Percentiles rank a stretch among this genome's conserved stretches.
phyloP scores from a whole-genome alignment of 1,140 invertebrate genomes.

The Popillia japonica region DNA sequence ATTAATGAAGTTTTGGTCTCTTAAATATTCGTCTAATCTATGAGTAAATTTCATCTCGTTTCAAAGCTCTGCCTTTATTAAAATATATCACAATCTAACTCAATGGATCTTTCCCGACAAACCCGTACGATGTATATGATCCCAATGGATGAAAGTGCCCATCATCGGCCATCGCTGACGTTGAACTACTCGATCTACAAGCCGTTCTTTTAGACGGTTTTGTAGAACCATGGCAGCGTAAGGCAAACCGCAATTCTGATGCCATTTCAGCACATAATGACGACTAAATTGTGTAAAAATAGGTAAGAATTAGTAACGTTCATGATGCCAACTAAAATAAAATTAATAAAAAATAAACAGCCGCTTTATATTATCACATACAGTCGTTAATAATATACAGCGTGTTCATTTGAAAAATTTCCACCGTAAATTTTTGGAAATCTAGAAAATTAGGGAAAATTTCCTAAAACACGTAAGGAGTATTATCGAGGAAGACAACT shows the following conservation, averaged over 20 bases:
- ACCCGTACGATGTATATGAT: constrained; percentile 69
- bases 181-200: constrained; percentile 47
- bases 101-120: constrained; percentile 67
- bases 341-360: too few relatives aligned
- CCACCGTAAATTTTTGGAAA: too few relatives aligned
- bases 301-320: constrained; percentile 17
- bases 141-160: constrained; percentile 59
- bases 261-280: constrained; percentile 75
- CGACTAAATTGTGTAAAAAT: constrained; percentile 62
- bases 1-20: too few relatives aligned
- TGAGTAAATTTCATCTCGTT: not conserved
- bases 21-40: too few relatives aligned
- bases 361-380: too few relatives aligned
- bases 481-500: too few relatives aligned
- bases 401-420: too few relatives aligned
- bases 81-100: constrained; percentile 42
- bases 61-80: constrained; percentile 2
- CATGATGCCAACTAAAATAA: too few relatives aligned
- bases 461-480: too few relatives aligned
- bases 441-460: too few relatives aligned
- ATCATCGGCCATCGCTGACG: constrained; percentile 52
- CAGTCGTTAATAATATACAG: too few relatives aligned
- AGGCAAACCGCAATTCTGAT: constrained; percentile 72
- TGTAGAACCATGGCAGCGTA: constrained; percentile 69
- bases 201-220: constrained; percentile 61